Evolutionary conservation across 2,888 invertebrate genomes (phyloP), one percentile per base, ranked within the genome.

Genomic region (Sphaeridia pumilis): DNA sequence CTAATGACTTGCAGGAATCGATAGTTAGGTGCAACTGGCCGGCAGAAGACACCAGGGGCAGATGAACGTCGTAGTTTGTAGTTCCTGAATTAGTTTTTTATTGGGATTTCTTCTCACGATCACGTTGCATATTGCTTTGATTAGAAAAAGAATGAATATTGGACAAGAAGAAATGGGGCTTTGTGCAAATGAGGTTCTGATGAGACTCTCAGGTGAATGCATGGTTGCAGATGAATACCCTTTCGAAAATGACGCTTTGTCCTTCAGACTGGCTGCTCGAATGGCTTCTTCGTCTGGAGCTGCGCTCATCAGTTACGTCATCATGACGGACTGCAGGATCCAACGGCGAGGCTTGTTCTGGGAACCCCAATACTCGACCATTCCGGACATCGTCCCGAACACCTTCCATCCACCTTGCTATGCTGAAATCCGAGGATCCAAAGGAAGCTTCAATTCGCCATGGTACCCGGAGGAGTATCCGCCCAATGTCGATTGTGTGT

Each of bases 201-300:
- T n/a, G n/a, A n/a, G n/a, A n/a, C n/a, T n/a, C n/a, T n/a, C n/a
- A n/a, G n/a, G n/a, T n/a, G n/a, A n/a, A n/a, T n/a, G n/a, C n/a
- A n/a, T n/a, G n/a, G n/a, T n/a, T n/a, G 24, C 27, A 68, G 68
- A 65, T 56, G 66, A 68, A 46, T 68, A 67, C 58, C 65, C 67
- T 28, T 68, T 66, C 55, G 67, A 68, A 52, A 64, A 64, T 14
- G 65, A 66, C 26, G 65, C 68, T 3, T 56, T 60, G 25, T 65
- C 67, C 20, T 61, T 68, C 20, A 57, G 68, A 12, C 51, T 68
- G 26, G 57, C 62, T 28, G 67, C 68, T 54, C 57, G 64, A 34
- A n/a, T n/a, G n/a, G n/a, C n/a, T n/a, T n/a, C n/a, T n/a, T n/a
- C n/a, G n/a, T n/a, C n/a, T n/a, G n/a, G n/a, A n/a, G n/a, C n/a